Evolutionary conservation across 2,888 invertebrate genomes (phyloP), one percentile per base, ranked within the genome.

Genomic region (Desoria tigrina): DNA sequence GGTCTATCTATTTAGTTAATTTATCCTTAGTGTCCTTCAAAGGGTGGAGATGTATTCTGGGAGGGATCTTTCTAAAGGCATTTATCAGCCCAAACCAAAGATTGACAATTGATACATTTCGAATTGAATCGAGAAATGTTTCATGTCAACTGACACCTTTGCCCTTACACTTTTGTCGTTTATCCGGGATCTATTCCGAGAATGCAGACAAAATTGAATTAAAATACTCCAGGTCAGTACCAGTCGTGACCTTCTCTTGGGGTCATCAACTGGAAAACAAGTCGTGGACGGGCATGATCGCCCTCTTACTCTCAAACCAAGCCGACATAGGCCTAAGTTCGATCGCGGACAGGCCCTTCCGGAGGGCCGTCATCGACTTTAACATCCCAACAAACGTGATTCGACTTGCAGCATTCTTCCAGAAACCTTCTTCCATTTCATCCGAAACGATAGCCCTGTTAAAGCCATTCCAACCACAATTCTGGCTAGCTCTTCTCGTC

Each of bases 221-320:
- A n/a, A n/a, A n/a, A n/a, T n/a, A n/a, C n/a, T 54, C 2, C 53
- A 65, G 65, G 27, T 49, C 37, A 21, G 18, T 56, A 11, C 59
- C 21, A 14, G 11, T 59, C 6, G 53, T 68, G n/a, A 63, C 66
- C 11, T 28, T 23, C 0, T 58, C 63, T 24, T 72, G 72, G 69
- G 72, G 72, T n/a, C 59, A 68, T n/a, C 16, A 56, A 16, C 59
- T 45, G 24, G 14, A 26, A 0, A 60, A 66, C 14, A 27, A 42
- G 1, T 59, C 42, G 14, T 70, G 72, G 72, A 42, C n/a, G 7
- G 72, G 72, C 14, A 70, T 70, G 70, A 72, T 72, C 32, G 26
- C 56, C 2, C 42, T 65, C 7, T 60, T 72, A 1, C 28, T 72
- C 1, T 21, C 60, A 14, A 56, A 60, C 16, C 24, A 64, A 32